Evolutionary conservation across 2,888 invertebrate genomes (phyloP), one percentile per base, ranked within the genome.

Genomic region (Nomada fabriciana): DNA sequence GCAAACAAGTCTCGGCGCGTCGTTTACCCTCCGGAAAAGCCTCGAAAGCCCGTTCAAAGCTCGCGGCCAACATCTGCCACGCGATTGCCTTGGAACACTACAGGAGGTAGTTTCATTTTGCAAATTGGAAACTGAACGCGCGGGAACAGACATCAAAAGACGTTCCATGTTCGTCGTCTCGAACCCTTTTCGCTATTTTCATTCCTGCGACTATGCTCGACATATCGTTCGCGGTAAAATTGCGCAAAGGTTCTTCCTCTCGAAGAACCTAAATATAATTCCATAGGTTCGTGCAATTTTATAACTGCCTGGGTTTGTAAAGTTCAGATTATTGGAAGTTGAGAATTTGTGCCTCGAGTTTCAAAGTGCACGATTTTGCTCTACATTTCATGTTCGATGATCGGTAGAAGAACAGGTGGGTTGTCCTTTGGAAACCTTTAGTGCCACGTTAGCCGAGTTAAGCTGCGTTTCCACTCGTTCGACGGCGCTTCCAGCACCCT

Each of bases 41-140:
- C 63, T 47, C 25, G 70, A 67, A 72, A 79, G 72, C 55, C 15
- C 55, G 71, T 80, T 72, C 65, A 74, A 67, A 43, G 73, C 79
- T 76, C 23, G 80, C 65, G 80, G 85, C 50, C 73, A 71, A 78
- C 82, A 72, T 86, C 73, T 67, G 77, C 70, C 68, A 23, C 81
- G 67, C 77, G 80, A 88, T 88, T 88, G 80, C 76, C 75, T 73
- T 3, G 68, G 75, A 64, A 84, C 67, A 67, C 55, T 25, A 29
- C 55, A 78, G 60, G 77, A 43, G 82, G 79, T 73, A 82, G 78
- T 88, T 86, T 84, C 84, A 77, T 84, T 87, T 86, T 75, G 81
- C 78, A 79, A 88, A 87, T 88, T 84, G 86, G 42, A 78, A 67
- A 68, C 63, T 61, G 77, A 71, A 73, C 67, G 57, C 29, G 73